Conservation (phyloP, 2,888 invertebrate genomes). For the Lucinisca nassula region DNA sequence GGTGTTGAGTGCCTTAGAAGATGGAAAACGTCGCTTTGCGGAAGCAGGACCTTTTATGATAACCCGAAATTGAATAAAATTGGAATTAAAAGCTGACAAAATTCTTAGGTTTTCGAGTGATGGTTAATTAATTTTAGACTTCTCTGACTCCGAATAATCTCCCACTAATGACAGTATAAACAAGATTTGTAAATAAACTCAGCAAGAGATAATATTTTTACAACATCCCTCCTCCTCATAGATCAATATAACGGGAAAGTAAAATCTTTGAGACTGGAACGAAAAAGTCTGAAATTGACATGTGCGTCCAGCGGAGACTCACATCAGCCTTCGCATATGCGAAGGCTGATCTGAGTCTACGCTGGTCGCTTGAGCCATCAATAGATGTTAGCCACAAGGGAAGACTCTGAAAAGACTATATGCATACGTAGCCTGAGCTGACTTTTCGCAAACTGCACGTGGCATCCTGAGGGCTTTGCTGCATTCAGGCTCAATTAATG, state of each 20-base stretch:
- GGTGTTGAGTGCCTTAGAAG: background rate
- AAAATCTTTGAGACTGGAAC: background rate
- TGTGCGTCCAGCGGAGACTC: too few relatives aligned
- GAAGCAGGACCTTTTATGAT: background rate
- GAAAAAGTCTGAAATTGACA: too few relatives aligned
- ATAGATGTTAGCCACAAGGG: too few relatives aligned
- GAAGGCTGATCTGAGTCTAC: too few relatives aligned
- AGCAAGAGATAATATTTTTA: background rate
- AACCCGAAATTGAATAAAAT: background rate
- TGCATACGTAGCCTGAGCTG: too few relatives aligned
- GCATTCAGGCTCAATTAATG: too few relatives aligned
- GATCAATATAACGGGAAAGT: background rate
- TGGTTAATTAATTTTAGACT: background rate
- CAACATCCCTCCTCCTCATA: too few relatives aligned
- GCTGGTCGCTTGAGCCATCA: too few relatives aligned
- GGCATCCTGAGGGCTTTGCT: too few relatives aligned
- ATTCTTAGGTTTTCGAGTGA: background rate
- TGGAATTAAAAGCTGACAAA: constrained; percentile 8
- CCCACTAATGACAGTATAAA: background rate
- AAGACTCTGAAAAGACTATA: too few relatives aligned
- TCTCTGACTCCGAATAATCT: background rate
- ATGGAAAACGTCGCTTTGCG: background rate
- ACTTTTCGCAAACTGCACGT: too few relatives aligned
- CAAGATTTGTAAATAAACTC: background rate
- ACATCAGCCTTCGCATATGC: too few relatives aligned